Percentiles rank a stretch among this genome's conserved stretches.
Conservation (phyloP, 2,113 vertebrate genomes). For the Danionella cerebrum region DNA sequence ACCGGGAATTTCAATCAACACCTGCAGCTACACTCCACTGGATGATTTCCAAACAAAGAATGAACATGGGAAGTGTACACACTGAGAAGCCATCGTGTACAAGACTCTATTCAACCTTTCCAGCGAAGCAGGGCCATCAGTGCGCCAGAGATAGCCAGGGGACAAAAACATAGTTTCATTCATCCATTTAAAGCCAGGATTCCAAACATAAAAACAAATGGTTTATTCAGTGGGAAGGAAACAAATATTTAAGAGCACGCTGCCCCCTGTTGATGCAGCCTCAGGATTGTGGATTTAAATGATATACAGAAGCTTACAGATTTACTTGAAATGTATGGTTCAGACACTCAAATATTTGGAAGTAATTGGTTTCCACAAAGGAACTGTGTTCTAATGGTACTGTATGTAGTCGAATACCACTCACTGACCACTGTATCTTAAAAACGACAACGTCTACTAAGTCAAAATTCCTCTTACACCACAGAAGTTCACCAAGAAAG, state of each 20-base stretch:
- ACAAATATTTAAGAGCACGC: conserved; percentile 10
- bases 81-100: neutral
- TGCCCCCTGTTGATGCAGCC: conserved; percentile 36
- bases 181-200: neutral
- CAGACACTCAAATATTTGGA: too few relatives aligned
- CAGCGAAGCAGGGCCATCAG: neutral
- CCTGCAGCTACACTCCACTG: neutral
- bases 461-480: too few relatives aligned
- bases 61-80: neutral
- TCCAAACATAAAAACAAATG: neutral
- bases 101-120: neutral
- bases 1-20: neutral
- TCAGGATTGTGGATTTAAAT: neutral
- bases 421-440: too few relatives aligned
- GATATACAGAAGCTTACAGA: too few relatives aligned
- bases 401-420: too few relatives aligned
- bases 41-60: neutral
- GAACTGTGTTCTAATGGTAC: too few relatives aligned
- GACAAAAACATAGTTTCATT: neutral
- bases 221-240: neutral
- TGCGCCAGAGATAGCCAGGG: neutral
- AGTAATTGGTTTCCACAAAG: too few relatives aligned
- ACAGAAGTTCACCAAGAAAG: too few relatives aligned
- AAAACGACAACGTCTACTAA: too few relatives aligned
- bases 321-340: too few relatives aligned